phyloP scores from a whole-genome alignment of 2,888 invertebrate genomes.

The Perizoma flavofasciatum region DNA sequence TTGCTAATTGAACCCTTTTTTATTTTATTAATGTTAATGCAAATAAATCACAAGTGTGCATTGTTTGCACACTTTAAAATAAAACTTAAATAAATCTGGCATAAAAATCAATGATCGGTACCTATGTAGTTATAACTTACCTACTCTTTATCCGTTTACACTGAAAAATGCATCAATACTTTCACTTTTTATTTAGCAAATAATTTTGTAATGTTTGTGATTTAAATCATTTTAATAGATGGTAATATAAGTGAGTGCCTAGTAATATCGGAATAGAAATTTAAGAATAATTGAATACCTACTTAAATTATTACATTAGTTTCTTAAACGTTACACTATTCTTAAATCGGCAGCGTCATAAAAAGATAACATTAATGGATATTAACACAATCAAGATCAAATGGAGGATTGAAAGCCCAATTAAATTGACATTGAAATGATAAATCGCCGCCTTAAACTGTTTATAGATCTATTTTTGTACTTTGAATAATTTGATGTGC shows the following conservation, averaged over 20 bases:
- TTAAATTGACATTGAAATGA: neutral
- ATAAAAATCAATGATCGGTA: neutral
- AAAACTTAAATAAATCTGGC: neutral
- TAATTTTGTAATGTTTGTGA: conserved; percentile 16
- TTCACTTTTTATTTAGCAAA: no score
- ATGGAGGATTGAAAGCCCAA: neutral
- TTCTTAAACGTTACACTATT: conserved; percentile 12
- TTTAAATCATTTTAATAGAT: conserved; percentile 12
- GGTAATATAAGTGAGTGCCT: conserved; percentile 24
- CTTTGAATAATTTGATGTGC: conserved; percentile 1
- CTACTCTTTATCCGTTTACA: neutral
- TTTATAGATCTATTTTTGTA: conserved; percentile 7
- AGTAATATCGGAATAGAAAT: conserved; percentile 28
- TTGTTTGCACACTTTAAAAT: neutral
- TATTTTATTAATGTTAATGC: no score
- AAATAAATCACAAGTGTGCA: no score
- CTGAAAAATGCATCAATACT: no score
- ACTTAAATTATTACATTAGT: conserved; percentile 23
- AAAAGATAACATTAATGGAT: conserved; percentile 8
- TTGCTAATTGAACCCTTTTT: no score
- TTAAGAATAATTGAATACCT: conserved; percentile 18
- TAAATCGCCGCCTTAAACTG: neutral
- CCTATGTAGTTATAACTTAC: no score
- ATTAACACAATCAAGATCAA: neutral
- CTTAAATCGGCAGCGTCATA: conserved; percentile 10